Base-by-base conservation (phyloP, 2,888 invertebrate species). In the Cephus rjabovi region DNA sequence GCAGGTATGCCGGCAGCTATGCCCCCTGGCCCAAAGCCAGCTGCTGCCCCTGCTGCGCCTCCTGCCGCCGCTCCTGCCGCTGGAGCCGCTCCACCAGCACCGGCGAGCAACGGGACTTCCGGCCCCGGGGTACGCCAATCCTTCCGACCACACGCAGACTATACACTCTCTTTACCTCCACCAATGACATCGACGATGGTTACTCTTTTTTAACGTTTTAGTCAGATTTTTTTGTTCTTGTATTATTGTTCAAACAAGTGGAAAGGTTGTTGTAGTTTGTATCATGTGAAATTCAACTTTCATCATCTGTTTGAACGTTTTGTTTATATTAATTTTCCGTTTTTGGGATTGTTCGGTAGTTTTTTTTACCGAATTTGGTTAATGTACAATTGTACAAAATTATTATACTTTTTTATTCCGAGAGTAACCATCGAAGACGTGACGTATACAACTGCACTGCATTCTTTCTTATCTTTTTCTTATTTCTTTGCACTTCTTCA, bases 41-140 rank as follows among this genome's bases (percentile, higher is more conserved):
- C 81, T 74, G 79, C 79, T 79, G 77, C 83, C 75, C 79, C 79
- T 75, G 81, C 81, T 76, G 78, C 82, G 77, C 70, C 77, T 37
- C 86, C 82, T 81, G 83, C 80, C 79, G 84, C 88, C 77, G 79
- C 84, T 82, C 83, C 88, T 81, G 82, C 87, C 79, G 87, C 87
- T 82, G 85, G 87, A 82, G 84, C 86, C 80, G 83, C 87, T 77
- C 81, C 87, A 78, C 84, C 85, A 79, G 81, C 87, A 80, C 83
- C 86, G 81, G 85, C 88, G 79, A 73, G 75, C 75, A 78, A 76
- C 73, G 31, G 75, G 68, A 71, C 37, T 34, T 75, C 78, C 78
- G 78, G 78, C 68, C 78, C 78, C 78, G 78, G 78, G 78, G 91
- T 91, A 91, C 91, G 91, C 89, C 89, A 90, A 89, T 88, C 88